Base-by-base conservation (phyloP, 2,888 invertebrate species). In the Agrochola lychnidis region DNA sequence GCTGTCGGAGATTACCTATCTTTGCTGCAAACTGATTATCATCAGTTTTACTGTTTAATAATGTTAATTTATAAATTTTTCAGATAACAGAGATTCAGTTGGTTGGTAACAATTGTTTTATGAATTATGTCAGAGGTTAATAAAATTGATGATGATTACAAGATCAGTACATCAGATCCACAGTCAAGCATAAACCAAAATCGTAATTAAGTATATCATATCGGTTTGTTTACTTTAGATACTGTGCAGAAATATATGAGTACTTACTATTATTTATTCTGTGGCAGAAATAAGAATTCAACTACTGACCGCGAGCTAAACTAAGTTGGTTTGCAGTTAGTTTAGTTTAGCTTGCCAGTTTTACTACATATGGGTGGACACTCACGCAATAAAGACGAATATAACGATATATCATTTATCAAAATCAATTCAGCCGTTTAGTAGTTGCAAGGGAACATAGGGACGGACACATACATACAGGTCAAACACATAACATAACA, bases 181-280 rank as follows among this genome's bases (percentile, higher is more conserved):
- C 51, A 61, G n/a, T n/a, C n/a, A 36, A 61, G 36, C 10, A n/a
- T 57, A 36, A 22, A 67, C 16, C 36, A 36, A 16, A 67, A 67
- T 16, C 14, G 22, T 22, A 7, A 66, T 30, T 42, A 64, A 3
- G 7, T 22, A 0, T 30, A 45, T 48, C 48, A 36, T 36, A 68
- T 68, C 36, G 10, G 68, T 62, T 61, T 61, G 36, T 61, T 36
- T 61, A 68, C 68, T 68, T 61, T n/a, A 16, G 9, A 68, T 59
- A 68, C 10, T n/a, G n/a, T n/a, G 16, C n/a, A n/a, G 16, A 57
- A 57, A 36, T 57, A 56, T 12, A 4, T 45, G 5, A 14, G 45
- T 45, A 45, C 14, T 42, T 45, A 45, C 14, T 42, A 42, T 42
- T 42, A 42, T 14, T 45, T 45, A 14, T 45, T 45, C 14, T 45